Evolutionary conservation across 2,797 vertebrate genomes (phyloP), one percentile per base, ranked within the genome.

Genomic region (Crocidura indochinensis): DNA sequence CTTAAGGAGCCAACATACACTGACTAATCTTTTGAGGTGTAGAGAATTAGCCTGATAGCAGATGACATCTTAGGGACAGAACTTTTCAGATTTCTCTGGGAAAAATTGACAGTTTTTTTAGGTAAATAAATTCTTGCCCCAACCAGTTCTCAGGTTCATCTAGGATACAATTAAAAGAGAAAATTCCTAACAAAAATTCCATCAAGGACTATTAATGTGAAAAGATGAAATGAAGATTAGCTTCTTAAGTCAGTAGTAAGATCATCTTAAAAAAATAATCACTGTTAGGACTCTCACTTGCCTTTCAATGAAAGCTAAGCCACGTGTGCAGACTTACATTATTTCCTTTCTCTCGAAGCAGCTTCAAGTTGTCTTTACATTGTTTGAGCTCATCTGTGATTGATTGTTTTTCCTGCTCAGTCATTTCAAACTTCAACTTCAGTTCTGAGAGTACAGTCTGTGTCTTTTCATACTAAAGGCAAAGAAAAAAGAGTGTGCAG

Each of bases 381-480:
- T 99, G 98, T 97, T 99, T 98, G 97, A 99, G 98, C 97, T 99
- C 99, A 92, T 99, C 98, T 51, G 98, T 97, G 95, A 99, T 99
- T 94, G 98, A 98, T 68, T 98, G 98, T 94, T 99, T 99, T 98
- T 99, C 99, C 96, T 99, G 98, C 97, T 99, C 99, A 26, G 99
- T 99, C 95, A 97, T 97, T 97, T 99, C 99, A 84, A 99, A 99
- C 84, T 98, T 98, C 88, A 98, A 98, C 97, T 99, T 98, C 95
- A 99, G 98, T 94, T 99, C 99, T 2, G 97, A 97, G 86, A 99
- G 98, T 97, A 99, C 98, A 71, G 96, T 98, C 98, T 99, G 99
- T 90, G 99, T 99, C 96, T 98, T 99, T 97, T 99, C 99, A 97
- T 99, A 99, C 99, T 99, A 97, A 91, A 97, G 95, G 95, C 89